Evolutionary conservation across 30 jellyfish, hydroid and myxozoan species (phyloP).

Genomic region (Pelagia noctiluca): DNA sequence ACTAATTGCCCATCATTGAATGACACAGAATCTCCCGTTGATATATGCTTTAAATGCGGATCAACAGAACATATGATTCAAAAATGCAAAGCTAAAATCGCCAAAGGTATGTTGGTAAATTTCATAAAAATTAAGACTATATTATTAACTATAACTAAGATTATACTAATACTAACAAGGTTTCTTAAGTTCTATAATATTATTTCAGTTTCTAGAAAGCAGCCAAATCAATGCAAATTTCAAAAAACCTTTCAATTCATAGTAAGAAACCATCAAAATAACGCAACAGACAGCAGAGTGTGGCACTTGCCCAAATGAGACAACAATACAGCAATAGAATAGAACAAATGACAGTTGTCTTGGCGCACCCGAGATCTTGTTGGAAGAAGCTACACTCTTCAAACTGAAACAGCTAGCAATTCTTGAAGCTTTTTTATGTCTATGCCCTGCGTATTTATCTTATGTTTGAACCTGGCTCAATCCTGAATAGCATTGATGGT

Average conservation of each 20-base stretch:
- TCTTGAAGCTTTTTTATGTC: neutral
- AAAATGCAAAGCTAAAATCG: conserved; percentile 70
- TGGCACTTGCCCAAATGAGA: too few species aligned
- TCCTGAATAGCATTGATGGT: neutral
- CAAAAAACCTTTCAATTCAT: neutral
- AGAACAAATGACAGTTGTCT: too few species aligned
- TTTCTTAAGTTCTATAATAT: neutral
- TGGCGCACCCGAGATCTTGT: too few species aligned
- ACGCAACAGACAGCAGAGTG: too few species aligned
- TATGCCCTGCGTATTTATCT: neutral
- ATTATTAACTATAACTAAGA: conserved; percentile 9
- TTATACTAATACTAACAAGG: conserved; percentile 1
- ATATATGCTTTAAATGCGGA: conserved; percentile 88
- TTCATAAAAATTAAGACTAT: neutral
- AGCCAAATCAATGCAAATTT: neutral
- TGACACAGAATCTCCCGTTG: conserved; percentile 31
- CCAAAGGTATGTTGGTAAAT: conserved; percentile 51
- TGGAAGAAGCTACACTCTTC: too few species aligned
- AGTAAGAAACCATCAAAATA: neutral
- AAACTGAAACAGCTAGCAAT: neutral
- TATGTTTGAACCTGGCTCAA: neutral
- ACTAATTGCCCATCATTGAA: conserved; percentile 76
- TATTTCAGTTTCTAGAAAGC: neutral
- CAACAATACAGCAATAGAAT: too few species aligned
- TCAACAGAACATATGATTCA: conserved; percentile 79